Conservation (phyloP, 2,113 vertebrate genomes). For the Lutjanus erythropterus region DNA sequence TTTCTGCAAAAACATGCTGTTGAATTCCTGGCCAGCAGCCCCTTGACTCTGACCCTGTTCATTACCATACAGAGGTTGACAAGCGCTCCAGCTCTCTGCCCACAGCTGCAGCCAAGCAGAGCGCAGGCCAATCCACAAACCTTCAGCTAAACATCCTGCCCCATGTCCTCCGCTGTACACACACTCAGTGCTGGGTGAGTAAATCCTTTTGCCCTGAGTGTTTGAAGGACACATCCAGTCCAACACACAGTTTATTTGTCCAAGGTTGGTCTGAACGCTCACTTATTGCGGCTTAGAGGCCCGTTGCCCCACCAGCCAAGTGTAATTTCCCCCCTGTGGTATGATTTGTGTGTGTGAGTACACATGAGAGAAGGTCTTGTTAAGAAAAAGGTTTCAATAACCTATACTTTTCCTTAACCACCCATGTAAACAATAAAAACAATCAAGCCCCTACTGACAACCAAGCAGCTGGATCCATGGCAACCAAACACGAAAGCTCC, state of each 20-base stretch:
- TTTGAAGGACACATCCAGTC: conserved; percentile 61
- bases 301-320: conserved; percentile 44
- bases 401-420: conserved; percentile 52
- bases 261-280: conserved; percentile 48
- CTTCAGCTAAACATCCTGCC: conserved; percentile 62
- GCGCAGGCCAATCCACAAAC: conserved; percentile 53
- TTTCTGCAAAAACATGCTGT: conserved; percentile 53
- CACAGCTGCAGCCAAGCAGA: conserved; percentile 61
- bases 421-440: conserved; percentile 67
- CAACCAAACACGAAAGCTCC: conserved; percentile 70
- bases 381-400: conserved; percentile 40
- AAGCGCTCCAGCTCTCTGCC: conserved; percentile 51
- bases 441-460: conserved; percentile 52
- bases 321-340: conserved; percentile 47
- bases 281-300: conserved; percentile 42
- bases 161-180: conserved; percentile 43
- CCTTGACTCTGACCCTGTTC: conserved; percentile 55
- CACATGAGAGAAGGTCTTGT: conserved; percentile 29
- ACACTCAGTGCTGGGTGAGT: conserved; percentile 47
- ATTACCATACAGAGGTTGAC: conserved; percentile 66
- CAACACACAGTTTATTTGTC: conserved; percentile 55
- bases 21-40: conserved; percentile 63
- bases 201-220: conserved; percentile 40
- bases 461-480: conserved; percentile 64
- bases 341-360: conserved; percentile 49